Conservation (phyloP, 2,113 vertebrate species). For the Dinomys branickii region DNA sequence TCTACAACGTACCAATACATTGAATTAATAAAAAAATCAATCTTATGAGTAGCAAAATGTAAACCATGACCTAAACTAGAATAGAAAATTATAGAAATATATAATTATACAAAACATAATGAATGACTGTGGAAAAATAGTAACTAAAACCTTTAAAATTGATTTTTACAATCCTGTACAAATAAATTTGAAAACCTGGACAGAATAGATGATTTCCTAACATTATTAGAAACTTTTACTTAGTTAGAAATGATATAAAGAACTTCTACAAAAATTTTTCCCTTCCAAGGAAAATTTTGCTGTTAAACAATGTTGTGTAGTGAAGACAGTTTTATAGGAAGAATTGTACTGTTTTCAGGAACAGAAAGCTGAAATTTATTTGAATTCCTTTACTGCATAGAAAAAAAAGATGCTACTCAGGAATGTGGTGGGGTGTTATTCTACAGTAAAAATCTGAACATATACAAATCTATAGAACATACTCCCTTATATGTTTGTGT, state of each 20-base stretch:
- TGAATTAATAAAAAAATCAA: background rate
- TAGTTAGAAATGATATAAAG: background rate
- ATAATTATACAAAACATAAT: background rate
- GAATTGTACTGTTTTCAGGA: background rate
- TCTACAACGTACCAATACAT: too few species aligned
- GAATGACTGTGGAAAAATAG: background rate
- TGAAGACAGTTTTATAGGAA: background rate
- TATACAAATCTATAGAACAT: background rate
- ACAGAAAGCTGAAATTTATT: background rate
- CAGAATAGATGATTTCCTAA: background rate
- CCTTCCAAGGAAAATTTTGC: background rate
- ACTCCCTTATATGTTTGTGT: background rate
- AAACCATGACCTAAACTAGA: background rate
- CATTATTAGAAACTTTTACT: background rate
- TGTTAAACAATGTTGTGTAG: background rate
- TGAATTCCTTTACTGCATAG: background rate
- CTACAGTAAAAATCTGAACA: background rate
- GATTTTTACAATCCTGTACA: background rate
- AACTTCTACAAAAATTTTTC: background rate
- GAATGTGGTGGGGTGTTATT: background rate
- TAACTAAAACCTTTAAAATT: background rate
- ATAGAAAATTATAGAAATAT: background rate
- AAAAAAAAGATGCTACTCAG: background rate
- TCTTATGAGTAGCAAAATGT: background rate
- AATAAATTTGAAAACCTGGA: background rate